A percentile compares a stretch with the other conserved stretches of the same genome.
Conservation (phyloP, 2,113 vertebrate genomes). For the Sylvilagus bachmani region DNA sequence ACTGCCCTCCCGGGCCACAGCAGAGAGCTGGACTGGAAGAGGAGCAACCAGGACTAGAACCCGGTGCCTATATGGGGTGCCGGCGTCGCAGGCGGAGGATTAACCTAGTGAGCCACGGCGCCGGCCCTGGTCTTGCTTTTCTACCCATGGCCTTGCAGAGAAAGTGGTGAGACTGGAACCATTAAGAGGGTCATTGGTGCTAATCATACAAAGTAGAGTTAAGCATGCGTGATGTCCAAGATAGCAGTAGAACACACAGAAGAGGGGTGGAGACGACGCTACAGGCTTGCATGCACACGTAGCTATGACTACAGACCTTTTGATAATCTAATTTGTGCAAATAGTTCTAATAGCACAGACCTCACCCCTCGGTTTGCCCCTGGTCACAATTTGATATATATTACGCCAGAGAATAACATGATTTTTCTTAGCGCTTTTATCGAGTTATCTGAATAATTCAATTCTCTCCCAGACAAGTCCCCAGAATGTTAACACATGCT, state of each 20-base stretch:
- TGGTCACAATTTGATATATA: constrained; percentile 46
- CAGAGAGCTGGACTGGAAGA: too few species aligned
- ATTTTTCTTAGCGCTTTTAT: constrained; percentile 66
- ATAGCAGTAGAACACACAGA: background rate
- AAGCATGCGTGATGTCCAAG: background rate
- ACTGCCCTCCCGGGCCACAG: too few species aligned
- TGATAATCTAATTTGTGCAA: background rate
- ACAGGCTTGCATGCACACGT: background rate
- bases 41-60: too few species aligned
- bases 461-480: constrained; percentile 76
- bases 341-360: background rate
- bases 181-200: too few species aligned
- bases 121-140: background rate
- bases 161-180: background rate
- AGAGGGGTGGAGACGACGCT: background rate
- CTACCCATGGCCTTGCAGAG: background rate
- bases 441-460: constrained; percentile 83
- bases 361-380: background rate
- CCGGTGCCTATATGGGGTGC: too few species aligned
- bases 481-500: constrained; percentile 60
- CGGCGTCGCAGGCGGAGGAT: too few species aligned
- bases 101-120: background rate
- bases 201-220: background rate
- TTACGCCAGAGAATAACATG: constrained; percentile 45
- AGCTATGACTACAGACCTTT: constrained; percentile 28